These are phyloP conservation scores for Cheiracanthium punctorium DNA, from an alignment of 2,888 invertebrate species.

Conservation along the genomic window DNA sequence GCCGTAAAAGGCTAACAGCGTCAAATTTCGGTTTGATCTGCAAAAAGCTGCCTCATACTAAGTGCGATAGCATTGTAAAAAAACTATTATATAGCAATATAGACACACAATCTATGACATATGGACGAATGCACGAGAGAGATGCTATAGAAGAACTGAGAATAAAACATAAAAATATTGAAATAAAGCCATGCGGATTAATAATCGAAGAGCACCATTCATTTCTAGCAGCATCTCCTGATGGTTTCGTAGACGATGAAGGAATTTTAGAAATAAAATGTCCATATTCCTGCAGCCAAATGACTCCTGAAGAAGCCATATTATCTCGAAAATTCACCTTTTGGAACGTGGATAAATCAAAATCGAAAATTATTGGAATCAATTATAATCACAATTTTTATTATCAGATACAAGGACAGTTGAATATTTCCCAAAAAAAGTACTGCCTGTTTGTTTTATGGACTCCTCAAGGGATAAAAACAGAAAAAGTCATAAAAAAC, in stretches of 20 bases:
- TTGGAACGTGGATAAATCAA: neutral
- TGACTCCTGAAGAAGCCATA: neutral
- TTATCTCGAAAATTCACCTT: neutral
- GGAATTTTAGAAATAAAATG: neutral
- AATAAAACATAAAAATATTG: neutral
- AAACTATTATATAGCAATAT: neutral
- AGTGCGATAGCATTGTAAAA: constrained; percentile 3
- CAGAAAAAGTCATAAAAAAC: too few relatives aligned
- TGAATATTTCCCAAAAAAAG: too few relatives aligned
- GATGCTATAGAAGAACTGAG: neutral
- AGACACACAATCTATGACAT: neutral
- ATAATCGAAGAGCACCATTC: neutral
- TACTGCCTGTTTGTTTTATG: too few relatives aligned
- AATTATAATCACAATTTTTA: neutral
- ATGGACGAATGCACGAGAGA: neutral
- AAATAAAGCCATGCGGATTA: neutral
- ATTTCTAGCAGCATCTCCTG: neutral
- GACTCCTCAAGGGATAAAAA: too few relatives aligned
- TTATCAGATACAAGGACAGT: constrained; percentile 17
- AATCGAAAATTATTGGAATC: neutral
- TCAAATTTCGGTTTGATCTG: constrained; percentile 3
- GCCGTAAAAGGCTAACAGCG: neutral
- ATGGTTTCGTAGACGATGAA: neutral
- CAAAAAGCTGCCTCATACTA: neutral
- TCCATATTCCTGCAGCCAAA: neutral